Percentiles rank a stretch among this genome's conserved stretches.
phyloP scores from a whole-genome alignment of 2,113 vertebrate species.

The Apteryx mantelli region DNA sequence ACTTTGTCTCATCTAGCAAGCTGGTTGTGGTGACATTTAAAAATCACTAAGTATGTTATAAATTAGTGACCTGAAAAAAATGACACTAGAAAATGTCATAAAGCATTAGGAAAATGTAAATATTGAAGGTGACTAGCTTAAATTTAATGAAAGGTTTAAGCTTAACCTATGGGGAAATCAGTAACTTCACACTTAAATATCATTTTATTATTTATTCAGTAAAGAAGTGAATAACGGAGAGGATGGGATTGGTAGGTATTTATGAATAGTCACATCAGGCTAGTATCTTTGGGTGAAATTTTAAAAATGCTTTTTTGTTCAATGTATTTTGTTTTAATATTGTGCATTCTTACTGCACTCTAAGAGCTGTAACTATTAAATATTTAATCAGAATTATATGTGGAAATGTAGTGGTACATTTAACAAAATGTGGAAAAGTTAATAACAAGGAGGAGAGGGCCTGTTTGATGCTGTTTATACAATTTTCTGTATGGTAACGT shows the following conservation, averaged over 20 bases:
- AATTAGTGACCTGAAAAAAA: conserved; percentile 25
- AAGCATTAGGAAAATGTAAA: conserved; percentile 45
- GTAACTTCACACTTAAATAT: conserved; percentile 40
- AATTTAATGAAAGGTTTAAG: conserved; percentile 51
- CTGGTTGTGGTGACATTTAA: conserved; percentile 43
- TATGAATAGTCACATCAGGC: not conserved
- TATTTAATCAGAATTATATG: not conserved
- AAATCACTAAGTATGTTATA: conserved; percentile 33
- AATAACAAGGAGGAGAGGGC: not conserved
- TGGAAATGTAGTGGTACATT: not conserved
- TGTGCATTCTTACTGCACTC: not conserved
- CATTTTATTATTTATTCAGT: conserved; percentile 28
- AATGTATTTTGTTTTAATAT: not conserved
- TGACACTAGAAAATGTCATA: conserved; percentile 31
- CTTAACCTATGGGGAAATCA: conserved; percentile 42
- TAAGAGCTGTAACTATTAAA: not conserved
- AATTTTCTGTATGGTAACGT: not conserved
- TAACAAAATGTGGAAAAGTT: not conserved
- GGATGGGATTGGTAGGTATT: not conserved
- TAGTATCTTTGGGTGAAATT: not conserved
- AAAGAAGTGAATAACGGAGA: conserved; percentile 7
- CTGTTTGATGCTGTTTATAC: not conserved
- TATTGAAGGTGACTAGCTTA: conserved; percentile 56
- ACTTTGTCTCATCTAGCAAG: not conserved
- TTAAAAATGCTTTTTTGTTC: not conserved